Evolutionary conservation across 2,797 vertebrate genomes (phyloP).

Genomic region (Scolopax rusticola): DNA sequence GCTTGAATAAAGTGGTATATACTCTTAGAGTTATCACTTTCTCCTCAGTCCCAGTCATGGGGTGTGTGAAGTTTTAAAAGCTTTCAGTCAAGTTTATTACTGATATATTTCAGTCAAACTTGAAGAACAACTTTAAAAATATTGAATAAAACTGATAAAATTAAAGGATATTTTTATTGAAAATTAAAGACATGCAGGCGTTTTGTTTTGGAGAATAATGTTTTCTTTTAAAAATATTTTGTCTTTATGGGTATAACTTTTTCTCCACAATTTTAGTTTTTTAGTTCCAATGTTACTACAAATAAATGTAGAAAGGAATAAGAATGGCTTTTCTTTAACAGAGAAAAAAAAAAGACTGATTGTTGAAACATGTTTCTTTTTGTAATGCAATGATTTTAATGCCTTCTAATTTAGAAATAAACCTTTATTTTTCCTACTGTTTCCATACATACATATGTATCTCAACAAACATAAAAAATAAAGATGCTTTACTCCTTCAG

Average conservation of each 20-base stretch:
- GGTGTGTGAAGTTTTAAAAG: neutral
- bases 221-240: neutral
- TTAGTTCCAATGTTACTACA: neutral
- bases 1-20: neutral
- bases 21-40: neutral
- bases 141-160: neutral
- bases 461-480: neutral
- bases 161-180: neutral
- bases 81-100: neutral
- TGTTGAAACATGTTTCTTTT: neutral
- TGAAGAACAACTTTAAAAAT: neutral
- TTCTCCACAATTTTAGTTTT: neutral
- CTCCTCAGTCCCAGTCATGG: neutral
- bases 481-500: neutral
- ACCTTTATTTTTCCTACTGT: neutral
- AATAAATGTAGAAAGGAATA: neutral
- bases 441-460: neutral
- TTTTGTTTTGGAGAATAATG: neutral
- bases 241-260: neutral
- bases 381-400: neutral
- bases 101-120: neutral
- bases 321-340: neutral
- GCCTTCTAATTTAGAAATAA: neutral
- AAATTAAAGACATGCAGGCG: neutral
- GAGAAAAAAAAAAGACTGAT: neutral